These are phyloP conservation scores for Pica pica DNA, from an alignment of 2,113 vertebrate genomes.

Conservation along the genomic window DNA sequence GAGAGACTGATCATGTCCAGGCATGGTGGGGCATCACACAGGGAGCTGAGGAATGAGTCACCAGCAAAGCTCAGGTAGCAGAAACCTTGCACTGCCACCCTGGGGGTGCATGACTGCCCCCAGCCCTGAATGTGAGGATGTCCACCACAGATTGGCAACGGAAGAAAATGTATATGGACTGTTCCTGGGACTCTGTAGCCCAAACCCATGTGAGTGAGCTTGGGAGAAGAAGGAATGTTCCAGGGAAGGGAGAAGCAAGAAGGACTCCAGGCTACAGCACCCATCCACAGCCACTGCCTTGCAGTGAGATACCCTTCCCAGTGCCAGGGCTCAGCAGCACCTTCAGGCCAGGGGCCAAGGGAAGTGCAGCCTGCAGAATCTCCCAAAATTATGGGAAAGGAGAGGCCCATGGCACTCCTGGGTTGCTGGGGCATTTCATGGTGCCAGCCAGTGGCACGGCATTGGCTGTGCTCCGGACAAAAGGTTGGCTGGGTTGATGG, in stretches of 20 bases:
- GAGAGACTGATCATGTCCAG: background rate
- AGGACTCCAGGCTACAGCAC: background rate
- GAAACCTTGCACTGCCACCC: accelerated
- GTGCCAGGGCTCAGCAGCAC: background rate
- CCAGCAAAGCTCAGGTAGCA: background rate
- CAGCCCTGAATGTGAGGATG: background rate
- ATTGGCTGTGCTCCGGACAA: accelerated
- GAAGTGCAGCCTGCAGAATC: background rate
- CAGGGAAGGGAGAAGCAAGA: background rate
- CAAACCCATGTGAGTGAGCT: background rate
- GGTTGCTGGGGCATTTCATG: background rate
- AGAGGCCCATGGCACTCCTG: background rate
- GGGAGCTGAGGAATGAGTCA: background rate
- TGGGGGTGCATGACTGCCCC: background rate
- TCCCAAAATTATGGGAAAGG: background rate
- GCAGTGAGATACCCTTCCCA: background rate
- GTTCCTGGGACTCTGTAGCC: background rate
- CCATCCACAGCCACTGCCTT: background rate
- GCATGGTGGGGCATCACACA: background rate
- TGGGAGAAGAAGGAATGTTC: background rate
- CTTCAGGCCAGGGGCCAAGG: background rate
- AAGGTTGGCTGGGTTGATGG: background rate
- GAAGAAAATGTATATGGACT: accelerated
- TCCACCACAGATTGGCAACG: background rate
- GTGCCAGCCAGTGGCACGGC: background rate